Percentiles rank a stretch among this genome's conserved stretches.
phyloP scores from a whole-genome alignment of 2,113 vertebrate genomes.

The Clarias gariepinus region DNA sequence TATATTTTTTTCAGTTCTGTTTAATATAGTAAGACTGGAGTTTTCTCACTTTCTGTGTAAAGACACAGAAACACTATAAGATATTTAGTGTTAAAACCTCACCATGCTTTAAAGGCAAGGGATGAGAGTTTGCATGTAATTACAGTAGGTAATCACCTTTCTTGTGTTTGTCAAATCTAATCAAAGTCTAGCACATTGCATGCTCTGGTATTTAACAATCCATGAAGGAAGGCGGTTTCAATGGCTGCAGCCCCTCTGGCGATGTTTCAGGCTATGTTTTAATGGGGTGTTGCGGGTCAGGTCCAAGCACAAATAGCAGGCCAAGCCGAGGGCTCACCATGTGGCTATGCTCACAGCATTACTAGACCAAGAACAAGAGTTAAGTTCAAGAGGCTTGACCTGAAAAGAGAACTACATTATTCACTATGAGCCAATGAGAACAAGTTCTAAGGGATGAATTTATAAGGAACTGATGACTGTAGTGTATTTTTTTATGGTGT shows the following conservation, averaged over 20 bases:
- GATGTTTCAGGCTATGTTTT: constrained; percentile 71
- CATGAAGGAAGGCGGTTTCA: constrained; percentile 43
- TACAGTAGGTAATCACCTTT: background rate
- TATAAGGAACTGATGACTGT: background rate
- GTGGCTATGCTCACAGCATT: constrained; percentile 20
- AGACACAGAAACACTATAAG: background rate
- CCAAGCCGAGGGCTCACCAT: background rate
- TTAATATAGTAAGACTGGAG: too few species aligned
- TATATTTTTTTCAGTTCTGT: background rate
- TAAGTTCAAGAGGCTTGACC: constrained; percentile 5
- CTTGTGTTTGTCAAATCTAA: background rate
- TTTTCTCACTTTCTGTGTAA: background rate
- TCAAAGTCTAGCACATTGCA: constrained; percentile 45
- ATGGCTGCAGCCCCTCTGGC: constrained; percentile 69
- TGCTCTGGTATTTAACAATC: constrained; percentile 43
- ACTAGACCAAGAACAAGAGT: background rate
- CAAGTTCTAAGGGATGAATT: background rate
- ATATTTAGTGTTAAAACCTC: background rate
- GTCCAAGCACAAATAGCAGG: constrained; percentile 59
- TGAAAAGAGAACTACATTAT: background rate
- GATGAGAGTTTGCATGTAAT: background rate
- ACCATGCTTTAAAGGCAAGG: background rate
- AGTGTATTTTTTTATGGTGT: background rate
- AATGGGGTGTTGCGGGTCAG: constrained; percentile 69
- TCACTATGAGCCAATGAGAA: background rate